phyloP scores from a whole-genome alignment of 2,888 invertebrate species.

The Apodemia duryi region DNA sequence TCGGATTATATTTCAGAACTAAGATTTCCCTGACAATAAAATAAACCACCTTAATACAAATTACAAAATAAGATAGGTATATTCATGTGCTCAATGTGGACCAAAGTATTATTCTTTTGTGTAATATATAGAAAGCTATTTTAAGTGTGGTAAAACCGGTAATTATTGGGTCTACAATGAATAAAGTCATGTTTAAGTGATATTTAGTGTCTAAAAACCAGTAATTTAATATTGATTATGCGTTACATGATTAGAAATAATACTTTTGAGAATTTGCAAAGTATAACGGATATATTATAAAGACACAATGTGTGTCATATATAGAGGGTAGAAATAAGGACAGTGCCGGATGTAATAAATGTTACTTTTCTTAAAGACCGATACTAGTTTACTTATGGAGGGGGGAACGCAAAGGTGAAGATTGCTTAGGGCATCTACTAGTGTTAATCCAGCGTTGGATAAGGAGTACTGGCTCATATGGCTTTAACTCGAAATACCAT shows the following conservation, averaged over 20 bases:
- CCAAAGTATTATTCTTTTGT: conserved; percentile 64
- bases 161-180: conserved; percentile 29
- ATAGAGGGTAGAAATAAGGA: too few species aligned
- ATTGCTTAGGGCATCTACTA: too few species aligned
- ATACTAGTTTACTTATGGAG: too few species aligned
- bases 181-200: conserved; percentile 14
- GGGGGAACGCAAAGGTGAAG: too few species aligned
- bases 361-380: too few species aligned
- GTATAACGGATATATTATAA: too few species aligned
- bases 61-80: conserved; percentile 41
- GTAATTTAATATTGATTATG: conserved; percentile 23
- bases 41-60: conserved; percentile 32
- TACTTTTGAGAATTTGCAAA: too few species aligned
- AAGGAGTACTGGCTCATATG: too few species aligned
- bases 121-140: conserved; percentile 28
- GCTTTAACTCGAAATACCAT: too few species aligned
- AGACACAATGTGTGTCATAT: too few species aligned
- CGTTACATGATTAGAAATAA: neutral
- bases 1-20: conserved; percentile 82
- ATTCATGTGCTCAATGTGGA: conserved; percentile 69
- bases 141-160: conserved; percentile 19
- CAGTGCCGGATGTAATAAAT: too few species aligned
- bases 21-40: conserved; percentile 78
- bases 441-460: too few species aligned
- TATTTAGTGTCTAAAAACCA: conserved; percentile 15